Evolutionary conservation across 30 jellyfish, hydroid and myxozoan genomes (phyloP), one percentile per base, ranked within the genome.

Genomic region (Pelagia noctiluca): DNA sequence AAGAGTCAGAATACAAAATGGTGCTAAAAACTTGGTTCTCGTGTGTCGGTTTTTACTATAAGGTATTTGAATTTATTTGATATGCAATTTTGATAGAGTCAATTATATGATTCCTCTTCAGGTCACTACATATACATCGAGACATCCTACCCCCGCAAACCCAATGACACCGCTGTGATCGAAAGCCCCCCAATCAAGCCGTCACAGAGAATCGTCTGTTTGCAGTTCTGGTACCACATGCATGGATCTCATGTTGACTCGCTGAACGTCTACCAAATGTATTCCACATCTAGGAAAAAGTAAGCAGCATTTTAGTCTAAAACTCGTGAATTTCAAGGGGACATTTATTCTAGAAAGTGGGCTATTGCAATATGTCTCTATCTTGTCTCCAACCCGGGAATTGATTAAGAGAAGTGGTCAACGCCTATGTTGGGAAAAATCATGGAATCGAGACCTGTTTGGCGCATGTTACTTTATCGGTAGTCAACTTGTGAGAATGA

Each of bases 181-280:
- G 91, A 86, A 63, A 93, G 98, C 68, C 98, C 98, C 8, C 93
- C 93, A 35, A 93, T 93, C 76, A 91, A 76, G 35, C 96, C 98
- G 47, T 78, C 89, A 18, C 80, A 26, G 10, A 76, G 97, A 1
- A 65, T 66, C 11, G 96, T 83, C n/a, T 93, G 98, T 42, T 61
- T 93, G 63, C 75, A 69, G 61, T 93, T 93, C 52, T 82, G 82
- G 83, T 93, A 76, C 57, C 98, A 93, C 73, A 93, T 93, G 98
- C 98, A 93, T 71, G 98, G 98, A 3, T 68, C 98, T 13, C 97
- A 93, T 46, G 96, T 93, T 2, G 78, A 83, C 38, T 37, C 34
- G 47, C 84, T 93, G 19, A 83, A 93, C 83, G 93, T 86, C 5
- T 93, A 93, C 80, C 50, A 63, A 53, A 65, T 83, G 68, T 3